Percentiles rank a stretch among this genome's conserved stretches.
Conservation (phyloP, 1,140 invertebrate species). For the Brachionus rotundiformis region DNA sequence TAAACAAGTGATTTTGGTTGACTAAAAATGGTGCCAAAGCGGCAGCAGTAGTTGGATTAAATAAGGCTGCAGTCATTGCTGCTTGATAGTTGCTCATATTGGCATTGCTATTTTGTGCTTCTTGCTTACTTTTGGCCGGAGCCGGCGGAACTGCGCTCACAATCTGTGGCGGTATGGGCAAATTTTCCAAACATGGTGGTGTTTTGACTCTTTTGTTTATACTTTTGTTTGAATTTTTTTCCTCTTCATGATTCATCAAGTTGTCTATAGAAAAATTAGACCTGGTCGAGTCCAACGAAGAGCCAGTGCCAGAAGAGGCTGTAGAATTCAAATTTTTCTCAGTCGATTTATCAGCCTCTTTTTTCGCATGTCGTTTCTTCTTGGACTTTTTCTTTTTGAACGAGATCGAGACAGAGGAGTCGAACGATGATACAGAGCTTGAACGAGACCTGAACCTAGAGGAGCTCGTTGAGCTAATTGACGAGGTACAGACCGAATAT, state of each 20-base stretch:
- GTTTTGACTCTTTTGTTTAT: constrained; percentile 9
- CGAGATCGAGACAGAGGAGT: background rate
- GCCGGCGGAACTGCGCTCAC: constrained; percentile 37
- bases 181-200: constrained; percentile 42
- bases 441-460: background rate
- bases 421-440: background rate
- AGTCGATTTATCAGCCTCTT: background rate
- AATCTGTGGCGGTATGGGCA: constrained; percentile 44
- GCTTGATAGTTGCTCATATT: background rate
- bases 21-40: constrained; percentile 43
- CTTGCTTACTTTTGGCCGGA: background rate
- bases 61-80: constrained; percentile 13
- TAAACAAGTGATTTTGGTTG: background rate
- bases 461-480: background rate
- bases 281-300: constrained; percentile 8
- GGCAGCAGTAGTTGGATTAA: constrained; percentile 17
- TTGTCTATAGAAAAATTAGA: constrained; percentile 41
- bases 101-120: background rate
- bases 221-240: background rate
- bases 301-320: constrained; percentile 19
- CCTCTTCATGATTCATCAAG: background rate
- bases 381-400: background rate
- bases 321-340: constrained; percentile 43
- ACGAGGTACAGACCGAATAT: constrained; percentile 11
- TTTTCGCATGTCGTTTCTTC: background rate